A percentile compares a stretch with the other conserved stretches of the same genome.
Conservation (phyloP, 2,797 vertebrate genomes). For the Sciaenops ocellatus region DNA sequence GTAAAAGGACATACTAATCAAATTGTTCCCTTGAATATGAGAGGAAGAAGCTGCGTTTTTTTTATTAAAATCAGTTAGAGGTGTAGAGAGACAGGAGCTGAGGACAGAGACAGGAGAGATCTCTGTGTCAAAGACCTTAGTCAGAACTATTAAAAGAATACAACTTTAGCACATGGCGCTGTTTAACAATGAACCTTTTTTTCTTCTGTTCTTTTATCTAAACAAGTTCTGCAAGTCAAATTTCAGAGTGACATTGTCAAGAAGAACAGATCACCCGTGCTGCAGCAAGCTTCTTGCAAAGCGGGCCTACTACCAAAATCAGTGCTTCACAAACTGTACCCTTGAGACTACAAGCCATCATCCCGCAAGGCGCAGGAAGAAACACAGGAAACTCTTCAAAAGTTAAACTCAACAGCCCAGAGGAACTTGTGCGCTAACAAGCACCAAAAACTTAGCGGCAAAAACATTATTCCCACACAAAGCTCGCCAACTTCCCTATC, state of each 20-base stretch:
- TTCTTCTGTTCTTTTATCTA: conserved; percentile 1
- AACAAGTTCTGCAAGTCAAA: conserved; percentile 28
- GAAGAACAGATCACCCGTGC: neutral
- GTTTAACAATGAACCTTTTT: conserved; percentile 39
- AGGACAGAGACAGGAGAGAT: conserved; percentile 54
- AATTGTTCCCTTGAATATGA: conserved; percentile 78
- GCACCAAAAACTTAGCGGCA: conserved; percentile 42
- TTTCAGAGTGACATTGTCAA: conserved; percentile 8
- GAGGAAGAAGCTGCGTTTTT: conserved; percentile 42
- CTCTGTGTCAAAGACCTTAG: conserved; percentile 53
- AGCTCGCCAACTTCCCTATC: conserved; percentile 68
- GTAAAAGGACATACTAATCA: conserved; percentile 78
- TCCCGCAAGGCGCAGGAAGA: conserved; percentile 65
- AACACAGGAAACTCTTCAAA: conserved; percentile 71
- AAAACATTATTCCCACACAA: conserved; percentile 51
- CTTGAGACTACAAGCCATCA: conserved; percentile 53
- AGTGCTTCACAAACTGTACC: conserved; percentile 53
- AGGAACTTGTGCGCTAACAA: conserved; percentile 57
- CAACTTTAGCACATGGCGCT: conserved; percentile 44
- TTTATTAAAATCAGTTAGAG: conserved; percentile 53
- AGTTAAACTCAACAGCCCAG: conserved; percentile 64
- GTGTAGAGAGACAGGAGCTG: conserved; percentile 15
- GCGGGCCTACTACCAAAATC: conserved; percentile 38
- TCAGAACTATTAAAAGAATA: conserved; percentile 30
- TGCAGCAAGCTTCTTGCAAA: conserved; percentile 24